Conservation (phyloP, 1,140 invertebrate genomes). For the Macrobrachium nipponense region DNA sequence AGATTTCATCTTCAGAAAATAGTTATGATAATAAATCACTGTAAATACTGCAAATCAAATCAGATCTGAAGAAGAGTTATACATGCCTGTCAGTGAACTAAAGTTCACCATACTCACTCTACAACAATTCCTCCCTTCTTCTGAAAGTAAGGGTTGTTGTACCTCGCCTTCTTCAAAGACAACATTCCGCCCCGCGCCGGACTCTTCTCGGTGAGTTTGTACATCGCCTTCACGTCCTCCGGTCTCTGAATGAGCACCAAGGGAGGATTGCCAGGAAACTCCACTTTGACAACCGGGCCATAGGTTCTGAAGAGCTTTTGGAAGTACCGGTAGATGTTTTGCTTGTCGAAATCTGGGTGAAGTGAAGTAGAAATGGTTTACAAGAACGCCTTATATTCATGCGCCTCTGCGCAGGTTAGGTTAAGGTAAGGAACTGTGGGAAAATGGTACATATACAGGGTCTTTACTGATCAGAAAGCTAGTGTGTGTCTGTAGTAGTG, state of each 20-base stretch:
- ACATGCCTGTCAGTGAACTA: background rate
- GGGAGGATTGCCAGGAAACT: background rate
- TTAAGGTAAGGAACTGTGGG: background rate
- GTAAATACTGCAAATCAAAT: background rate
- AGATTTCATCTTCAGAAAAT: no score
- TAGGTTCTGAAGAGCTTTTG: background rate
- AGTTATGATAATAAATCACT: background rate
- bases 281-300: constrained; percentile 26
- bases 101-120: background rate
- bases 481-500: no score
- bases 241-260: constrained; percentile 16
- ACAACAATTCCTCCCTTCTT: background rate
- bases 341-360: constrained; percentile 37
- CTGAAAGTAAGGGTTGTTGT: constrained; percentile 9
- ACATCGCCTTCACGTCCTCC: constrained; percentile 41
- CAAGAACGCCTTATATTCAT: no score
- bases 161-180: background rate
- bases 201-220: background rate
- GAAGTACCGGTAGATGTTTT: constrained; percentile 24
- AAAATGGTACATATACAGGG: no score
- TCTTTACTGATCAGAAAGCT: no score
- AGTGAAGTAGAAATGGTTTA: no score
- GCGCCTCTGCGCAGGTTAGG: no score
- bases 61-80: background rate
- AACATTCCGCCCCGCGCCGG: background rate